Evolutionary conservation across 2,113 vertebrate genomes (phyloP).

Genomic region (Petromus typicus): DNA sequence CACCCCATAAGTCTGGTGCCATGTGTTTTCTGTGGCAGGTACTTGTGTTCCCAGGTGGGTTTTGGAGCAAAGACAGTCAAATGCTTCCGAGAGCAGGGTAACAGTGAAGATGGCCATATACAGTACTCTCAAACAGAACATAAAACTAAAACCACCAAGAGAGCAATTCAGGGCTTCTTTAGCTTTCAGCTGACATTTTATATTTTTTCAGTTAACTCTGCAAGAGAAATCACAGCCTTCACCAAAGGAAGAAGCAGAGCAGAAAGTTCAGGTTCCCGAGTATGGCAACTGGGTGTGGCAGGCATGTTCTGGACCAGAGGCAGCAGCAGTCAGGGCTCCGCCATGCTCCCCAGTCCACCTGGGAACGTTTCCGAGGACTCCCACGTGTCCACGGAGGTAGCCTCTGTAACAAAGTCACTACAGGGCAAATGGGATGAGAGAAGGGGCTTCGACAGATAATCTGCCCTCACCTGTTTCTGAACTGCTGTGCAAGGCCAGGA

Average conservation of each 20-base stretch:
- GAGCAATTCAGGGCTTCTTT: neutral
- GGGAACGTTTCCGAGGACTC: neutral
- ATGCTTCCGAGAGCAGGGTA: neutral
- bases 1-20: neutral
- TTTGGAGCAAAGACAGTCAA: neutral
- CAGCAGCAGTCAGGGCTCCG: neutral
- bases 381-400: neutral
- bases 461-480: neutral
- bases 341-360: neutral
- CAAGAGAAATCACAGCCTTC: neutral
- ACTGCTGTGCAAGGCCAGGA: neutral
- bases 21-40: neutral
- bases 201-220: neutral
- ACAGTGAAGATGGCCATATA: neutral
- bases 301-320: neutral
- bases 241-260: neutral
- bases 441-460: neutral
- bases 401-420: accelerated
- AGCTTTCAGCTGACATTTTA: neutral
- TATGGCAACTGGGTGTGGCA: neutral
- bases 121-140: neutral
- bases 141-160: neutral
- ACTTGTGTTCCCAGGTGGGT: neutral
- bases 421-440: accelerated
- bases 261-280: neutral